Conservation (phyloP, 1,140 invertebrate genomes). For the Drosophila seguyi region DNA sequence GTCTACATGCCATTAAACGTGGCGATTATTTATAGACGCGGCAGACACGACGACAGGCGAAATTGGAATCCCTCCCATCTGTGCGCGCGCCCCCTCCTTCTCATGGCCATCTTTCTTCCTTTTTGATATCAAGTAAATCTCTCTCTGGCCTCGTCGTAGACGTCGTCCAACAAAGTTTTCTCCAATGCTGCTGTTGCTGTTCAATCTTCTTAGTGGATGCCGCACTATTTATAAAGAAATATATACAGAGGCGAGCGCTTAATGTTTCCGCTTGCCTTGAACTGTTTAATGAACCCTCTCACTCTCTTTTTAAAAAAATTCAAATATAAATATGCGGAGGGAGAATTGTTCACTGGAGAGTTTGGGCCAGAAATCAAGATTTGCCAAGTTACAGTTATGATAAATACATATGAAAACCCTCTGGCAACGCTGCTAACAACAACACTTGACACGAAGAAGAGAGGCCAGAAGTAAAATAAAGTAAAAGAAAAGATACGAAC, state of each 20-base stretch:
- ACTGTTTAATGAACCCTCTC: slow-evolving; percentile 72
- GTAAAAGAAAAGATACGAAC: slow-evolving; percentile 8
- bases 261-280: slow-evolving; percentile 81
- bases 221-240: slow-evolving; percentile 69
- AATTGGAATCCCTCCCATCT: slow-evolving; percentile 16
- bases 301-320: background rate
- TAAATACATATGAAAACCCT: background rate
- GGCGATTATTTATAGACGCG: slow-evolving; percentile 74
- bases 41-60: slow-evolving; percentile 56
- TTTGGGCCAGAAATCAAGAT: slow-evolving; percentile 2
- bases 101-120: slow-evolving; percentile 10
- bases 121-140: slow-evolving; percentile 64
- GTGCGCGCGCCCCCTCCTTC: background rate
- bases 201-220: slow-evolving; percentile 29
- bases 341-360: background rate
- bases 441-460: background rate
- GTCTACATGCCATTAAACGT: slow-evolving; percentile 82
- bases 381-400: background rate
- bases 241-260: slow-evolving; percentile 38
- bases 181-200: slow-evolving; percentile 37
- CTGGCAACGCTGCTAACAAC: slow-evolving; percentile 16
- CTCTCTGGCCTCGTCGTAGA: slow-evolving; percentile 15
- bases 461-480: slow-evolving; percentile 13
- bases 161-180: slow-evolving; percentile 37
- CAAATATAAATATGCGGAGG: background rate